Evolutionary conservation across 2,797 vertebrate species (phyloP).

Genomic region (Danio choprae): DNA sequence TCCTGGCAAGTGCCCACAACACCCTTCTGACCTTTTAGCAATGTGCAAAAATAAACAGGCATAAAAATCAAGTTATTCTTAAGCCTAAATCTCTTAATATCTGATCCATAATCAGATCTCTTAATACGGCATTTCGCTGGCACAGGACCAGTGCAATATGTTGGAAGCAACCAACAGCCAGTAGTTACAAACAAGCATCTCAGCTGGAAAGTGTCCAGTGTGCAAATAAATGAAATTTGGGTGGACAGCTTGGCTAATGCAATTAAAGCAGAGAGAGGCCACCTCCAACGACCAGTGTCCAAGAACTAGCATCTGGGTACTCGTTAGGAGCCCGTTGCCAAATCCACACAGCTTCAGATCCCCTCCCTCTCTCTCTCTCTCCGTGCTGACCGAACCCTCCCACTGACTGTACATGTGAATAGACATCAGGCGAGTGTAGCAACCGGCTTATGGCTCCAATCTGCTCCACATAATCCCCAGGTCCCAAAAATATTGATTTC

Average conservation of each 20-base stretch:
- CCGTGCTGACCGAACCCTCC: slow-evolving; percentile 5
- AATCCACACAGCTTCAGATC: slow-evolving; percentile 31
- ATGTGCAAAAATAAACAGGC: background rate
- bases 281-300: slow-evolving; percentile 21
- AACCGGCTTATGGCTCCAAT: slow-evolving; percentile 47
- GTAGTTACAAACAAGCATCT: slow-evolving; percentile 35
- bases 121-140: slow-evolving; percentile 25
- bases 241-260: slow-evolving; percentile 53
- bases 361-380: slow-evolving; percentile 13
- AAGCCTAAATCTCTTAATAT: slow-evolving; percentile 35
- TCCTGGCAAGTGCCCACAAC: background rate
- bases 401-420: slow-evolving; percentile 44
- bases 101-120: slow-evolving; percentile 21
- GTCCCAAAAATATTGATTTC: slow-evolving; percentile 31
- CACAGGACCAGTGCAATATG: slow-evolving; percentile 43
- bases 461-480: slow-evolving; percentile 48
- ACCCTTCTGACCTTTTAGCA: background rate
- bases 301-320: slow-evolving; percentile 46
- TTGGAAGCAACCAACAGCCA: slow-evolving; percentile 17
- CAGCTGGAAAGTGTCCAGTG: slow-evolving; percentile 33
- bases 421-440: slow-evolving; percentile 38
- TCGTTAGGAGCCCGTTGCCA: slow-evolving; percentile 33
- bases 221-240: slow-evolving; percentile 57
- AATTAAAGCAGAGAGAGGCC: slow-evolving; percentile 43
- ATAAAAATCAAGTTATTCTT: background rate